phyloP scores from a whole-genome alignment of 2,888 invertebrate species.

The Tetrapedia diversipes region DNA sequence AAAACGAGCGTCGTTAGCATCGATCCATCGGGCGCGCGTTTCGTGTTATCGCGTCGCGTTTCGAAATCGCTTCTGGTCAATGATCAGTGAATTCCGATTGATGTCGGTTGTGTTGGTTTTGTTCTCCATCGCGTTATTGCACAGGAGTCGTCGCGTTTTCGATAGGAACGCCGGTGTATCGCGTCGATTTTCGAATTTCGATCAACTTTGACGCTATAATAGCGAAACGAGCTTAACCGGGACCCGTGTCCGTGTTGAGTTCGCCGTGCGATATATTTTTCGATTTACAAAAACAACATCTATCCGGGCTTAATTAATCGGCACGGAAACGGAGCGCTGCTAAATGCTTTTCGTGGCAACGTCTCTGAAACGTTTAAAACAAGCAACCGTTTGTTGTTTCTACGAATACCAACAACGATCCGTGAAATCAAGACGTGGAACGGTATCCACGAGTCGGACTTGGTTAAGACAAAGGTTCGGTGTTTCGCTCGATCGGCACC shows the following conservation, averaged over 20 bases:
- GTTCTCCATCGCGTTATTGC: slow-evolving; percentile 42
- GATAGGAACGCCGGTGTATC: slow-evolving; percentile 1
- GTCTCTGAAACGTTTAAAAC: background rate
- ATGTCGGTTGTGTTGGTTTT: slow-evolving; percentile 33
- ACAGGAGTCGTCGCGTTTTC: slow-evolving; percentile 13
- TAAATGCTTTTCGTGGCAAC: too few species aligned
- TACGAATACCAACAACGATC: background rate
- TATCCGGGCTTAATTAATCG: too few species aligned
- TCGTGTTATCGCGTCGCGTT: slow-evolving; percentile 45
- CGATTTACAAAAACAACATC: too few species aligned
- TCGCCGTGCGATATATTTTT: too few species aligned
- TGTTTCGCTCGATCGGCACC: slow-evolving; percentile 59
- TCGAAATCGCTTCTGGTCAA: slow-evolving; percentile 52
- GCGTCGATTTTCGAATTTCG: slow-evolving; percentile 4
- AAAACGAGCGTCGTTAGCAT: slow-evolving; percentile 49
- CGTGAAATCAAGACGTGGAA: background rate
- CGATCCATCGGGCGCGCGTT: slow-evolving; percentile 31
- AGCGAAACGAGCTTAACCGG: background rate
- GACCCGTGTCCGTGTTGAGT: too few species aligned
- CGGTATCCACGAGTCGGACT: background rate
- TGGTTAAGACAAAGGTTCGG: slow-evolving; percentile 50
- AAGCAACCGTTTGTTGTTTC: slow-evolving; percentile 6
- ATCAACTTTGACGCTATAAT: slow-evolving; percentile 4
- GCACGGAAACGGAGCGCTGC: too few species aligned
- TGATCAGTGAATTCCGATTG: slow-evolving; percentile 53